Evolutionary conservation across 2,888 invertebrate genomes (phyloP).

Genomic region (Philopedon plagiatum): DNA sequence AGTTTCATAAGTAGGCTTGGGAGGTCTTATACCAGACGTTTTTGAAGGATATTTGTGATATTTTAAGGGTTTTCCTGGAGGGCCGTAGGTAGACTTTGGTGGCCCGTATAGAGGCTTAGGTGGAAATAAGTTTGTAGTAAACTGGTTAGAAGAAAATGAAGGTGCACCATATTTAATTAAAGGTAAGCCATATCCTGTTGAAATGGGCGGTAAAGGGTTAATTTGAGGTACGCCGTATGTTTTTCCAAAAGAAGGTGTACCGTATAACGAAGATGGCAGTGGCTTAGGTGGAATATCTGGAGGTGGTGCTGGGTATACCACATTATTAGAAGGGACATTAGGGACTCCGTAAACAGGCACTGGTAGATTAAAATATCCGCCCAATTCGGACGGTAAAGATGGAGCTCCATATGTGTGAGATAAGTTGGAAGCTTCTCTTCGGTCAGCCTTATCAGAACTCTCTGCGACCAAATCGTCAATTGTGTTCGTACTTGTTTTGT

Average conservation of each 20-base stretch:
- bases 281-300: slow-evolving; percentile 66
- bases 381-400: slow-evolving; percentile 60
- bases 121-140: slow-evolving; percentile 52
- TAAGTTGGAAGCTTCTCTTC: slow-evolving; percentile 63
- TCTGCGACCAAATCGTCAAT: slow-evolving; percentile 61
- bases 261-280: slow-evolving; percentile 55
- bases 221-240: slow-evolving; percentile 54
- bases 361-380: slow-evolving; percentile 70
- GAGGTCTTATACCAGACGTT: slow-evolving; percentile 66
- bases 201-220: slow-evolving; percentile 39
- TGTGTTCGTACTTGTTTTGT: slow-evolving; percentile 41
- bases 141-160: slow-evolving; percentile 28
- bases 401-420: slow-evolving; percentile 72
- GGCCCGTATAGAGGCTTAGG: slow-evolving; percentile 69
- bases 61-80: slow-evolving; percentile 56
- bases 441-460: slow-evolving; percentile 63
- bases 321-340: slow-evolving; percentile 67
- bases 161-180: slow-evolving; percentile 46
- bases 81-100: slow-evolving; percentile 59
- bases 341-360: slow-evolving; percentile 75
- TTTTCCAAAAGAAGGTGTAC: slow-evolving; percentile 57
- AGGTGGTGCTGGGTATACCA: slow-evolving; percentile 69
- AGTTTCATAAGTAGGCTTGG: slow-evolving; percentile 61
- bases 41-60: slow-evolving; percentile 64
- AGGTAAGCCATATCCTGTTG: slow-evolving; percentile 46